Evolutionary conservation across 2,888 invertebrate genomes (phyloP), one percentile per base, ranked within the genome.

Genomic region (Heliconius ismenius): DNA sequence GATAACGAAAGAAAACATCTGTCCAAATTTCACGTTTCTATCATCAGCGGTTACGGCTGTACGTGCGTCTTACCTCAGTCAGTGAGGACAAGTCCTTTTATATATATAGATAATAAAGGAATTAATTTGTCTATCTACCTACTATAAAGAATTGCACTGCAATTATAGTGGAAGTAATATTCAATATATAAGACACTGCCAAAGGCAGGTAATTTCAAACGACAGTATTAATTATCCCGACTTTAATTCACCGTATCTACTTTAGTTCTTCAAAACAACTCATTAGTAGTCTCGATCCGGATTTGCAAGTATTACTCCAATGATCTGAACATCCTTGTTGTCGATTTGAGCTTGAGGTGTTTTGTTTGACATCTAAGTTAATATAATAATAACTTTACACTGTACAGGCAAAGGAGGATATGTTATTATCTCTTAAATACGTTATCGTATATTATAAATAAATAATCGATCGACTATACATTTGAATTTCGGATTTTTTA

Each of bases 221-320:
- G 15, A 26, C 26, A 62, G 62, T 2, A 26, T 62, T 62, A 62
- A 62, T 62, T 62, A 62, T 6, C 13, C 18, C 15, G 7, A 69
- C 21, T 54, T 28, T 21, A 54, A 69, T 49, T 7, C 49, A 18
- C 28, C 18, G 28, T 21, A 28, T 13, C 18, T 18, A 39, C 39
- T n/a, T 36, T 15, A 67, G 39, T 67, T 43, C n/a, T 54, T 69
- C 28, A 49, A 49, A 86, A 83, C 80, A 81, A 54, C 60, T 62
- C 78, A 58, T 75, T 78, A 75, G 73, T 67, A 60, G 67, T 39
- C 69, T 28, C 49, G 76, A 73, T 72, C 67, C 69, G 73, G 79
- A 76, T 68, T 54, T 63, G 32, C 49, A 28, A 73, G 43, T 65
- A 54, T 72, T 69, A 63, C n/a, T 64, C 72, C 78, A 77, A 69